These are phyloP conservation scores for Hycleus cichorii DNA, from an alignment of 1,140 invertebrate species.

Conservation along the genomic window DNA sequence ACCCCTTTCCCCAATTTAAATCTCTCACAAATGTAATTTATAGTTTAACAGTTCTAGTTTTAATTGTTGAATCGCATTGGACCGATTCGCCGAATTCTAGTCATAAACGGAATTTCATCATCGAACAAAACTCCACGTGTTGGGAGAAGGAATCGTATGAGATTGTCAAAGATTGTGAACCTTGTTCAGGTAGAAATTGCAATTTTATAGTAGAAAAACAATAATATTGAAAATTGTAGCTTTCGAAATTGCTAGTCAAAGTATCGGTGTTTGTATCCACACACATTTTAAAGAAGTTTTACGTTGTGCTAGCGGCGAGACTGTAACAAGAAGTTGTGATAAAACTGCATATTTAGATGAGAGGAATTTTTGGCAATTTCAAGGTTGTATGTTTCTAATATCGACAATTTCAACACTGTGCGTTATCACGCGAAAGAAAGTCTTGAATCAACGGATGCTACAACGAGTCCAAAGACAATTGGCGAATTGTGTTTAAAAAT, in stretches of 20 bases:
- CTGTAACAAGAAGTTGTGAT: slow-evolving; percentile 61
- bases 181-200: slow-evolving; percentile 55
- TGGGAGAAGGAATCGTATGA: slow-evolving; percentile 60
- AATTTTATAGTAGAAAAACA: too few species aligned
- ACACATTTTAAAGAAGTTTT: slow-evolving; percentile 65
- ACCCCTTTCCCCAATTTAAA: background rate
- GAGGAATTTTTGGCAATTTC: slow-evolving; percentile 76
- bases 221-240: slow-evolving; percentile 37
- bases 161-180: slow-evolving; percentile 67
- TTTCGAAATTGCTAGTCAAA: slow-evolving; percentile 66
- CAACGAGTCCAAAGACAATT: slow-evolving; percentile 45
- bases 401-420: slow-evolving; percentile 51
- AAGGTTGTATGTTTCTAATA: slow-evolving; percentile 61
- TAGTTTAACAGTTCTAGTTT: slow-evolving; percentile 66
- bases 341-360: slow-evolving; percentile 65
- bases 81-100: slow-evolving; percentile 42
- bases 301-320: slow-evolving; percentile 60
- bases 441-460: slow-evolving; percentile 42
- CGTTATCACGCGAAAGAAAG: slow-evolving; percentile 33
- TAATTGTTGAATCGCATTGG: slow-evolving; percentile 71
- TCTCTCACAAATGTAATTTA: background rate
- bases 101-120: slow-evolving; percentile 51
- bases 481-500: slow-evolving; percentile 41
- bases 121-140: slow-evolving; percentile 70
- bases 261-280: slow-evolving; percentile 58